phyloP scores from a whole-genome alignment of 92 coral and sea anemone genomes.

The Montipora capitata region DNA sequence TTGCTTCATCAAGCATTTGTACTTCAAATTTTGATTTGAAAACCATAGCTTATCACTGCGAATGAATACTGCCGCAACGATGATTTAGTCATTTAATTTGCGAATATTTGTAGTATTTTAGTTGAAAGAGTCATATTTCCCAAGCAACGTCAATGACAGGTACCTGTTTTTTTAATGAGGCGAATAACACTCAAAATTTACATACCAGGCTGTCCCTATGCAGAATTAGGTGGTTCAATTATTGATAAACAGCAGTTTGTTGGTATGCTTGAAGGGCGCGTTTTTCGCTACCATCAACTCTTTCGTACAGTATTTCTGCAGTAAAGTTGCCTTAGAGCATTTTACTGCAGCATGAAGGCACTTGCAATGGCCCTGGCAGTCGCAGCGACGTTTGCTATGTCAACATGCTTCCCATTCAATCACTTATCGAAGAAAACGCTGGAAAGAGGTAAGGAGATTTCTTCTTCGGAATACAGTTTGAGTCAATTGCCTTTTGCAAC shows the following conservation, averaged over 20 bases:
- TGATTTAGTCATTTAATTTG: too few relatives aligned
- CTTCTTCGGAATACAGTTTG: not conserved
- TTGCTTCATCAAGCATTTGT: too few relatives aligned
- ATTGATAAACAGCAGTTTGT: slow-evolving; percentile 18
- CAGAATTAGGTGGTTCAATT: slow-evolving; percentile 8
- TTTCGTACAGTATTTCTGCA: not conserved
- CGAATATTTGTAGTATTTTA: too few relatives aligned
- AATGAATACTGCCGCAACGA: too few relatives aligned
- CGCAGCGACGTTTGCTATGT: not conserved
- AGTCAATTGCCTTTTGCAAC: too few relatives aligned
- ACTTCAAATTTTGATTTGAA: too few relatives aligned
- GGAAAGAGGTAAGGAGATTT: slow-evolving; percentile 24
- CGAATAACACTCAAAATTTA: slow-evolving; percentile 4
- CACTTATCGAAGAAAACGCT: not conserved
- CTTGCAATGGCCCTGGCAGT: not conserved
- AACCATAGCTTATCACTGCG: too few relatives aligned
- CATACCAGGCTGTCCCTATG: slow-evolving; percentile 15
- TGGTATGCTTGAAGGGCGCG: slow-evolving; percentile 12
- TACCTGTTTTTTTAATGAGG: slow-evolving; percentile 4
- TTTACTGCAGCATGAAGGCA: slow-evolving; percentile 14
- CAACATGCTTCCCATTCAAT: not conserved
- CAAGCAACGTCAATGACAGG: slow-evolving; percentile 14
- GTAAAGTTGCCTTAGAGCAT: not conserved
- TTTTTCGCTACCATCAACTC: not conserved
- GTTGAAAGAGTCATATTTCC: not conserved